Evolutionary conservation across 2,113 vertebrate genomes (phyloP), one percentile per base, ranked within the genome.

Genomic region (Paracanthobrama guichenoti): DNA sequence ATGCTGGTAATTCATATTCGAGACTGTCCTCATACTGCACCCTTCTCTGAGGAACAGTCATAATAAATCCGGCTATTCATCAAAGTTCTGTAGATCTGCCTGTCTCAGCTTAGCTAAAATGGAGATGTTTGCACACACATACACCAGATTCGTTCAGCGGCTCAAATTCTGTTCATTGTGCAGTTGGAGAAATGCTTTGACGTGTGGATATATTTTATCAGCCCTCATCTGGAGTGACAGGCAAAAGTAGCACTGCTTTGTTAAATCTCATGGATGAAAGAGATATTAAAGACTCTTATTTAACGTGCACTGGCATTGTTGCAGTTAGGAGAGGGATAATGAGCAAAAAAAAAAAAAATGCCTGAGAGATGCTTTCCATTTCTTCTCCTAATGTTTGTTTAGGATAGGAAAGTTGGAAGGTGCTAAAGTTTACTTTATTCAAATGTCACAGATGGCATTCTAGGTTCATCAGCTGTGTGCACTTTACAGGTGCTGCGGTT

Each of bases 201-300:
- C n/a, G n/a, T n/a, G n/a, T n/a, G n/a, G 24, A 64, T n/a, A 42
- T 64, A 74, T 81, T 88, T 86, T 44, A 84, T 86, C 57, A 75
- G 66, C 4, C 46, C 24, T 83, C 72, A 77, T 81, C 24, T 75
- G 55, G 50, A 69, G 50, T 24, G 39, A 77, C 11, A 35, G 22
- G 28, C 73, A 55, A 22, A 55, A 28, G 35, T 42, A 55, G 46
- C 31, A 64, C 28, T 55, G 60, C n/a, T 39, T 69, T 71, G 64
- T 79, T 62, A 79, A 31, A 76, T 78, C 35, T 55, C 11, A 4
- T n/a, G 13, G 13, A 26, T 24, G 39, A 62, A 3, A 11, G 13
- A 11, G 22, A 79, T 79, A 79, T 60, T 26, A 62, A 35, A 71
- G 35, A 67, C 12, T 59, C 24, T 48, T 42, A 46, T n/a, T 62